Evolutionary conservation across 2,888 invertebrate species (phyloP), one percentile per base, ranked within the genome.

Genomic region (Rhodophaea formosa): DNA sequence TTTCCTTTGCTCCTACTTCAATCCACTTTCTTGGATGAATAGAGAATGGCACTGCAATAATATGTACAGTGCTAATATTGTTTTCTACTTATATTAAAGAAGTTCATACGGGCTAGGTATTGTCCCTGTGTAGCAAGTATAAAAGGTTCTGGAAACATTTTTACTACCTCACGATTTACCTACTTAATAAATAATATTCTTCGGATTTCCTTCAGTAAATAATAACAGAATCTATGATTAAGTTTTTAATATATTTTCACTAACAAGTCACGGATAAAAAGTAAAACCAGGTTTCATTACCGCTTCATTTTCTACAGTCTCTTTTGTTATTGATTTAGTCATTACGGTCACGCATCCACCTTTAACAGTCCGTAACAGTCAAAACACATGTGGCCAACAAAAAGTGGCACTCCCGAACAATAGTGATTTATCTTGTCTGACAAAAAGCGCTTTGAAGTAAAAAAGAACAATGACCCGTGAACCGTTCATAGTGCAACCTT

Each of bases 381-480:
- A 63, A 56, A 52, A 58, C 61, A 63, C 61, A 65, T 68, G 65
- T 66, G 62, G 71, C 62, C 62, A 71, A 82, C 75, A 79, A 78
- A 80, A 66, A 68, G 68, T 72, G 69, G 71, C 71, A 68, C 73
- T 71, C 71, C 65, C 72, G 77, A 79, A 82, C 84, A 82, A 79
- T 72, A 72, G 73, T 77, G 72, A 86, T 88, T 82, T 82, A 84
- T 88, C 84, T 82, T 79, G 70, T 68, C 72, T 67, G 71, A 81
- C 76, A 77, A 86, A 82, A 70, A 74, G 68, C 75, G 75, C 64
- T 78, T 74, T 78, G 73, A 70, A 72, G 84, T 83, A 77, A 84
- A 80, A 77, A 84, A 75, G 84, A 84, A 89, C 89, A 89, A 86
- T 89, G 88, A 89, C 88, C 88, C 79, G 84, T 79, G 80, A 84